phyloP scores from a whole-genome alignment of 2,888 invertebrate genomes.

The Clistopyga incitator region DNA sequence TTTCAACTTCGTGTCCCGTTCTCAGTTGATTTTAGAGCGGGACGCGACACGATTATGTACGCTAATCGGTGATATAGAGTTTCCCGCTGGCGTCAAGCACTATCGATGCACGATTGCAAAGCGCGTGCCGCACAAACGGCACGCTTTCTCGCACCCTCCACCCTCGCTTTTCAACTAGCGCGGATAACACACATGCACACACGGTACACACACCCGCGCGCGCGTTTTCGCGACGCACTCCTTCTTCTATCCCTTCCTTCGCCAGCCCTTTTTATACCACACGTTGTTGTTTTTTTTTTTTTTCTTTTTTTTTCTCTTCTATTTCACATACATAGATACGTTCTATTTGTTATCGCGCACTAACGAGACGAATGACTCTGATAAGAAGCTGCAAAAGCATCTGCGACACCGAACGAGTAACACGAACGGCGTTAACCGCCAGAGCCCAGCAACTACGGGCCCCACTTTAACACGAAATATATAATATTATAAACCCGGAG shows the following conservation, averaged over 20 bases:
- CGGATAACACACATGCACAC: slow-evolving; percentile 34
- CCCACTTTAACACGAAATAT: slow-evolving; percentile 21
- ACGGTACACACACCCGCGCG: slow-evolving; percentile 7
- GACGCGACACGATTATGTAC: slow-evolving; percentile 17
- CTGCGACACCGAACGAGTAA: background rate
- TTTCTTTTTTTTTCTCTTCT: too few species aligned
- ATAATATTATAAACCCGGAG: slow-evolving; percentile 34
- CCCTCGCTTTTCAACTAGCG: background rate
- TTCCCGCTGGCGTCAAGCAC: background rate
- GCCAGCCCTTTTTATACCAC: background rate
- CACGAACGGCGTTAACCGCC: background rate
- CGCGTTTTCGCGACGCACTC: slow-evolving; percentile 28
- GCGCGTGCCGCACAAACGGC: slow-evolving; percentile 22
- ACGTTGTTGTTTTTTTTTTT: background rate
- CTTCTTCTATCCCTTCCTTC: slow-evolving; percentile 4
- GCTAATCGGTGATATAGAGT: background rate
- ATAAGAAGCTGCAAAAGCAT: slow-evolving; percentile 13
- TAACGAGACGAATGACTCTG: background rate
- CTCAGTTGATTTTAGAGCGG: slow-evolving; percentile 2
- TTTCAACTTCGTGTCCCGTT: slow-evolving; percentile 10
- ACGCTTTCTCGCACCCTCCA: slow-evolving; percentile 30
- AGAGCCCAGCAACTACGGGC: slow-evolving; percentile 21
- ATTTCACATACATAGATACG: background rate
- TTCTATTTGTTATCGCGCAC: slow-evolving; percentile 17
- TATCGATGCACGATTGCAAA: background rate